Conservation (phyloP, 1,140 invertebrate species). For the Euglossa dilemma region DNA sequence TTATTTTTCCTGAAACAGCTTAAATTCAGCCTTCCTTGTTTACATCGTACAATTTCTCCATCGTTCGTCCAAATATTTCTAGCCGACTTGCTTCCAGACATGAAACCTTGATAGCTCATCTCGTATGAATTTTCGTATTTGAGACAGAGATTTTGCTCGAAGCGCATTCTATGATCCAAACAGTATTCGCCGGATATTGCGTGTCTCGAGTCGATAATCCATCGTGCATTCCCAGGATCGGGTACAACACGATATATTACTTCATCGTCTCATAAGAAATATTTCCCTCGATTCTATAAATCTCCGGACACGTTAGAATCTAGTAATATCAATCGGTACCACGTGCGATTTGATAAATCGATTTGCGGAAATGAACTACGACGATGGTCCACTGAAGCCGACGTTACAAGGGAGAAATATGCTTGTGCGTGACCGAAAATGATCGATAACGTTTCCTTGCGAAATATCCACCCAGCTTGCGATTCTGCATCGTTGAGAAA, state of each 20-base stretch:
- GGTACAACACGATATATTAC: background rate
- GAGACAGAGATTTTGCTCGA: too few species aligned
- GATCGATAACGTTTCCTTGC: slow-evolving; percentile 6
- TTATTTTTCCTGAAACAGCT: too few species aligned
- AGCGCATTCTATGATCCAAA: too few species aligned
- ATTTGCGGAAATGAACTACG: background rate
- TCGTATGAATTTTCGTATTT: too few species aligned
- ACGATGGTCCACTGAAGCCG: background rate
- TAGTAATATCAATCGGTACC: background rate
- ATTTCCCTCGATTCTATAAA: background rate
- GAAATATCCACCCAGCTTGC: too few species aligned
- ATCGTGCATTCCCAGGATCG: background rate
- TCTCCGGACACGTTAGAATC: background rate
- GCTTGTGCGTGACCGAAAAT: background rate
- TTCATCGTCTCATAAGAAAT: background rate
- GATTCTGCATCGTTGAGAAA: background rate
- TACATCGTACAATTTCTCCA: too few species aligned
- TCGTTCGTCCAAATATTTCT: too few species aligned
- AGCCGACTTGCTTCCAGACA: too few species aligned
- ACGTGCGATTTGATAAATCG: slow-evolving; percentile 8
- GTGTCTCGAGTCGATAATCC: too few species aligned
- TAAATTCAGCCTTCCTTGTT: too few species aligned
- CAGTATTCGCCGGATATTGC: too few species aligned
- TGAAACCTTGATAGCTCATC: too few species aligned
- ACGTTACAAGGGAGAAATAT: background rate